Evolutionary conservation across 2,113 vertebrate species (phyloP).

Genomic region (Mola mola): DNA sequence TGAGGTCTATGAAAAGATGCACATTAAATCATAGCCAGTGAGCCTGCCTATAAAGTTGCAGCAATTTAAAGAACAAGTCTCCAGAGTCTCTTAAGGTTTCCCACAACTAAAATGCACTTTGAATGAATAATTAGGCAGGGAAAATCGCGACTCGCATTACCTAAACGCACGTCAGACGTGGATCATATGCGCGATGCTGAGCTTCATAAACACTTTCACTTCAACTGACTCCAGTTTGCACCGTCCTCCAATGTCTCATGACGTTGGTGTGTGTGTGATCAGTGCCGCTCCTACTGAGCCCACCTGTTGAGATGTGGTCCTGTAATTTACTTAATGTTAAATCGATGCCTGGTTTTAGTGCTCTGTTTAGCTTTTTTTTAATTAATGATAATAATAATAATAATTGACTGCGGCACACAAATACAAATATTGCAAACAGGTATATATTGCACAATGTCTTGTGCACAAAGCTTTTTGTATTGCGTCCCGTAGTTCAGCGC

Average conservation of each 20-base stretch:
- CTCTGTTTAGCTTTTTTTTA: too few species aligned
- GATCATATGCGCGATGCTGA: conserved; percentile 27
- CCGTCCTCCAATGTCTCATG: conserved; percentile 11
- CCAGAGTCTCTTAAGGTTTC: conserved; percentile 66
- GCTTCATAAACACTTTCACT: conserved; percentile 41
- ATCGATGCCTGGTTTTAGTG: too few species aligned
- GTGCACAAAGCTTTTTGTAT: too few species aligned
- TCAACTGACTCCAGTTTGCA: conserved; percentile 26
- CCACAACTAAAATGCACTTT: conserved; percentile 60
- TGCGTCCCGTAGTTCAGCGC: too few species aligned
- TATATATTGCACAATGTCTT: too few species aligned
- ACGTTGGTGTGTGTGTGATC: conserved; percentile 43
- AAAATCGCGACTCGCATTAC: conserved; percentile 55
- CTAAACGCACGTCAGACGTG: conserved; percentile 47
- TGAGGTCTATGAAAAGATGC: conserved; percentile 77
- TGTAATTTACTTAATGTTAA: too few species aligned
- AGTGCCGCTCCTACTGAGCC: conserved; percentile 16
- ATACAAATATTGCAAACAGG: too few species aligned
- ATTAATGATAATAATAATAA: too few species aligned
- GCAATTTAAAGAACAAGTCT: conserved; percentile 70
- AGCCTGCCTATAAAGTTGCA: conserved; percentile 68
- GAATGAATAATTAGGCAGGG: conserved; percentile 70
- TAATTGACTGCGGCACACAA: too few species aligned
- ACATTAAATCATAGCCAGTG: conserved; percentile 69
- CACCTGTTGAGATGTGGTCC: conserved; percentile 3